These are phyloP conservation scores for Holacanthus passer DNA, from an alignment of 2,113 vertebrate genomes.

Conservation along the genomic window DNA sequence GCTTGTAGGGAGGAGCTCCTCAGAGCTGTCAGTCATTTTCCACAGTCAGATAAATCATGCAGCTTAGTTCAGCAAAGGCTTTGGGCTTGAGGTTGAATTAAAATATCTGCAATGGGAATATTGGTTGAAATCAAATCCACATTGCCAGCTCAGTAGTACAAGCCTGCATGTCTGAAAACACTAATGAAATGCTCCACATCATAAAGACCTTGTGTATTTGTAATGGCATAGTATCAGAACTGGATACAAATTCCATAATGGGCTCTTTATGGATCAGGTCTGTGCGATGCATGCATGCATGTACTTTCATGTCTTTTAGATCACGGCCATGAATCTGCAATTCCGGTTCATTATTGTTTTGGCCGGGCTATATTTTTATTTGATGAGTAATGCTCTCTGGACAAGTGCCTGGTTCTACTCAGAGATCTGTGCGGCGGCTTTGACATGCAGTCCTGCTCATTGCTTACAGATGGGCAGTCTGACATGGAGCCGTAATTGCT, in stretches of 20 bases:
- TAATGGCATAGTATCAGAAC: conserved; percentile 37
- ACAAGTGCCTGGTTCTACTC: conserved; percentile 72
- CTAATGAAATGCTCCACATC: conserved; percentile 42
- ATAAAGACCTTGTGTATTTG: conserved; percentile 54
- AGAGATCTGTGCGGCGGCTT: conserved; percentile 70
- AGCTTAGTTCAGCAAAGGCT: conserved; percentile 55
- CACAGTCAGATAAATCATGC: conserved; percentile 66
- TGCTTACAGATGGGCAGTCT: conserved; percentile 79
- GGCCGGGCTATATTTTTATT: conserved; percentile 68
- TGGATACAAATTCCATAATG: conserved; percentile 61
- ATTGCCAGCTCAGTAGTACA: conserved; percentile 32
- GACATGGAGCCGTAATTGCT: conserved; percentile 76
- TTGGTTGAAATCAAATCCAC: conserved; percentile 48
- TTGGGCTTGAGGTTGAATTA: conserved; percentile 45
- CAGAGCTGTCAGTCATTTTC: conserved; percentile 72
- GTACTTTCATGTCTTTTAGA: conserved; percentile 59
- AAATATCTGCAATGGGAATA: conserved; percentile 53
- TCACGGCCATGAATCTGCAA: conserved; percentile 50
- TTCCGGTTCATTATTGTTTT: conserved; percentile 74
- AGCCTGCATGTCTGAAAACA: conserved; percentile 36
- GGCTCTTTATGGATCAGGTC: conserved; percentile 47
- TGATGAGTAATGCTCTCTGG: conserved; percentile 73
- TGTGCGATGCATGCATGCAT: conserved; percentile 42
- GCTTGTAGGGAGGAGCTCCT: conserved; percentile 66
- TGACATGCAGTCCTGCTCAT: conserved; percentile 77